phyloP scores from a whole-genome alignment of 2,888 invertebrate species.

The Megalurothrips usitatus region DNA sequence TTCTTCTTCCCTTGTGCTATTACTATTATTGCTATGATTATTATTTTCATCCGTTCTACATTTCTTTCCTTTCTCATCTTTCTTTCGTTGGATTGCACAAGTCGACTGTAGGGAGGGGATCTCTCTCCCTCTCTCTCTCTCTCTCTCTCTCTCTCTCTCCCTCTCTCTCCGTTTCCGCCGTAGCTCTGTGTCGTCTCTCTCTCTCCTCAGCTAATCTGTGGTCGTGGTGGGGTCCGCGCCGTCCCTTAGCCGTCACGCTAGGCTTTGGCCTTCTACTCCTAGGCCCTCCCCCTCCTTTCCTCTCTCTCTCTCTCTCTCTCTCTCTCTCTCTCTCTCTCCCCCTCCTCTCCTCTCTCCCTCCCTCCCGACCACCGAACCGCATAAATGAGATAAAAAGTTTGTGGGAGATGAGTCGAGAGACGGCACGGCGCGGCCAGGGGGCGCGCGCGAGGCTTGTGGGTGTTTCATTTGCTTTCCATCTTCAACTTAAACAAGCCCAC shows the following conservation, averaged over 20 bases:
- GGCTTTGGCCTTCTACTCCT: background rate
- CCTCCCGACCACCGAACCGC: background rate
- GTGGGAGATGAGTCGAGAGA: background rate
- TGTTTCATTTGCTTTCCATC: conserved; percentile 14
- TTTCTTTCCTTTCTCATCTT: too few species aligned
- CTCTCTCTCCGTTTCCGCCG: background rate
- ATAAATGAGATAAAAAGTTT: conserved; percentile 27
- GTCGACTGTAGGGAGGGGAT: too few species aligned
- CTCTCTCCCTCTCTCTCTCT: background rate
- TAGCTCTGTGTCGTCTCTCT: too few species aligned
- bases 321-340: background rate
- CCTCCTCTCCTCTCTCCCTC: background rate
- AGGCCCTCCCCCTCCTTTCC: background rate
- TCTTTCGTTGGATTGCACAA: too few species aligned
- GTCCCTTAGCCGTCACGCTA: too few species aligned
- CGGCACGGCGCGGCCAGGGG: background rate
- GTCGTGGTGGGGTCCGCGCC: background rate
- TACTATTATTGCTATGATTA: too few species aligned
- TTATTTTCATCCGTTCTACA: too few species aligned
- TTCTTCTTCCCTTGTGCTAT: too few species aligned
- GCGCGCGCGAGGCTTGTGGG: background rate
- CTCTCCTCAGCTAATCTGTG: background rate
- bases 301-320: background rate
- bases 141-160: background rate
- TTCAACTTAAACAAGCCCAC: conserved; percentile 22